These are phyloP conservation scores for Clamator glandarius DNA, from an alignment of 2,797 vertebrate genomes.

Conservation along the genomic window DNA sequence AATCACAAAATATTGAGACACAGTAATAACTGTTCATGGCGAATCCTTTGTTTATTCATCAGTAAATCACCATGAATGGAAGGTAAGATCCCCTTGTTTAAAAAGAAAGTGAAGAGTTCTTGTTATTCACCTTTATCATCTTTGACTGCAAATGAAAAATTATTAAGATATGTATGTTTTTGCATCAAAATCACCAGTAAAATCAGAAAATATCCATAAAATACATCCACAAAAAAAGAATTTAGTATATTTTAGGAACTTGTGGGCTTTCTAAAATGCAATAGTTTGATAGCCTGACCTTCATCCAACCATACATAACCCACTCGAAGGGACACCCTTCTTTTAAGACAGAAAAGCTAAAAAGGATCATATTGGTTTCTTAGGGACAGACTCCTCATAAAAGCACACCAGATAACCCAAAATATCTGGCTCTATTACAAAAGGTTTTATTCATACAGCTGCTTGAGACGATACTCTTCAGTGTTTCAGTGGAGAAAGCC, in stretches of 20 bases:
- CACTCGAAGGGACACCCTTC: not conserved
- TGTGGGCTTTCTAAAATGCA: not conserved
- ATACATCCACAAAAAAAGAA: not conserved
- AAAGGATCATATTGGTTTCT: not conserved
- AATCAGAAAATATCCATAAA: not conserved
- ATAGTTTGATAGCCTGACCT: not conserved
- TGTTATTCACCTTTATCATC: not conserved
- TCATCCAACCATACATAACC: not conserved
- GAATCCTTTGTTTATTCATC: not conserved
- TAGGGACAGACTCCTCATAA: not conserved
- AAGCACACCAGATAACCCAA: not conserved
- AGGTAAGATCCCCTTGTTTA: not conserved
- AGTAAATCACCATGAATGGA: not conserved
- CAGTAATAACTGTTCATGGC: not conserved
- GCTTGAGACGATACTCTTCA: not conserved
- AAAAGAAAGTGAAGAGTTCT: not conserved
- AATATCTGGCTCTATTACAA: not conserved
- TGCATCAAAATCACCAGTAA: not conserved
- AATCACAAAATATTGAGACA: not conserved
- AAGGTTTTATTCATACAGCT: slow-evolving; percentile 8
- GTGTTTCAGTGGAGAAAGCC: not conserved
- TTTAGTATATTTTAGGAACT: not conserved
- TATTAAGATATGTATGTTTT: not conserved
- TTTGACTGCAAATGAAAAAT: not conserved
- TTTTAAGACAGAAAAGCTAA: not conserved